Evolutionary conservation across 2,113 vertebrate species (phyloP).

Genomic region (Dipodomys spectabilis): DNA sequence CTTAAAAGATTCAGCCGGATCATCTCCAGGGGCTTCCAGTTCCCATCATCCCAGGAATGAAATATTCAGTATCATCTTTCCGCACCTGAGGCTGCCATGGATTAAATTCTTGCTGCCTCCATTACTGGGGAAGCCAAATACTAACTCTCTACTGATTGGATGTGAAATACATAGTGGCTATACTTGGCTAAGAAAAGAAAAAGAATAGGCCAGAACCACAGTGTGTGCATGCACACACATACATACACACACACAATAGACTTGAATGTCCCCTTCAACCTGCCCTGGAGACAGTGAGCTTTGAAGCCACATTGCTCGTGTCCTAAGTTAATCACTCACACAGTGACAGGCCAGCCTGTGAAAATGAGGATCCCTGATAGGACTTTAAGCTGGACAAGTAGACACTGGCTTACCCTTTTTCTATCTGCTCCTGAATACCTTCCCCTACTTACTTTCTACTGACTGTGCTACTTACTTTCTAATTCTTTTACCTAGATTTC

Average conservation of each 20-base stretch:
- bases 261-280: not conserved
- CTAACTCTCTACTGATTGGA: not conserved
- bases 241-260: too few relatives aligned
- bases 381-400: not conserved
- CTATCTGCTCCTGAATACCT: not conserved
- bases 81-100: constrained; percentile 71
- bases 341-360: not conserved
- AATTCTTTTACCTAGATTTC: not conserved
- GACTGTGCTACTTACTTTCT: not conserved
- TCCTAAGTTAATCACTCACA: not conserved
- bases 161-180: constrained; percentile 42
- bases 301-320: constrained; percentile 58
- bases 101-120: constrained; percentile 63
- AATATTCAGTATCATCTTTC: constrained; percentile 76
- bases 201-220: not conserved
- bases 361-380: not conserved
- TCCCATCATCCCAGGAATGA: constrained; percentile 82
- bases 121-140: constrained; percentile 27
- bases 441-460: not conserved
- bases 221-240: not conserved
- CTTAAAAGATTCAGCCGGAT: constrained; percentile 80
- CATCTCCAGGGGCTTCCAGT: constrained; percentile 78
- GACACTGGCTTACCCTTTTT: not conserved
- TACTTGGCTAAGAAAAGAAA: constrained; percentile 59
- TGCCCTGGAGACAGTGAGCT: constrained; percentile 58